phyloP scores from a whole-genome alignment of 2,113 vertebrate species.

The Channa maculata region DNA sequence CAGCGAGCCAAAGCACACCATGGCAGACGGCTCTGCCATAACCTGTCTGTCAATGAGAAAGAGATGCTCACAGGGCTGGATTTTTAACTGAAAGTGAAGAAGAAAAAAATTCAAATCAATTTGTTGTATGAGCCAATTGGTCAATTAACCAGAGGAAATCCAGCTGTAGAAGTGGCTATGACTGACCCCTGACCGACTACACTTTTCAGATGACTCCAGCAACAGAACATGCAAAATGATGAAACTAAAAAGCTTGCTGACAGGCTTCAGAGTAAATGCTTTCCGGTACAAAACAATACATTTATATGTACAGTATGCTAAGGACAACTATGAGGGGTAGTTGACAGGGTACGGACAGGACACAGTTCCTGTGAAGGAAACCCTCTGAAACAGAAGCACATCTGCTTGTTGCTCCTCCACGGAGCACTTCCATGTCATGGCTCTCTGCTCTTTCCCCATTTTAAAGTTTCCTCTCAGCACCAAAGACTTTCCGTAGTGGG shows the following conservation, averaged over 20 bases:
- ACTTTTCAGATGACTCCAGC: constrained; percentile 7
- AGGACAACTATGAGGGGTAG: constrained; percentile 38
- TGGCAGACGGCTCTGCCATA: constrained; percentile 32
- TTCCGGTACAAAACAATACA: not conserved
- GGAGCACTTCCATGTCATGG: constrained; percentile 77
- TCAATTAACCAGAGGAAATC: constrained; percentile 38
- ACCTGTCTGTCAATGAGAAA: constrained; percentile 48
- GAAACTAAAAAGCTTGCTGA: not conserved
- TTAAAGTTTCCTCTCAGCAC: constrained; percentile 77
- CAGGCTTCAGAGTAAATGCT: too few relatives aligned
- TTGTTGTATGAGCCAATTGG: constrained; percentile 14
- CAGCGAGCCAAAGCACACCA: constrained; percentile 67
- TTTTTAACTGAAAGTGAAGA: constrained; percentile 22
- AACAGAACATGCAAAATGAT: not conserved
- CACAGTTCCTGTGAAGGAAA: constrained; percentile 75
- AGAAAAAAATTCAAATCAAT: not conserved
- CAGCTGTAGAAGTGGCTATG: constrained; percentile 35
- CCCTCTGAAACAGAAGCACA: constrained; percentile 78
- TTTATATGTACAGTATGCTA: not conserved
- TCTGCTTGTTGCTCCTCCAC: constrained; percentile 68
- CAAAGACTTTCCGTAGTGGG: constrained; percentile 81
- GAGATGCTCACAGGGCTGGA: constrained; percentile 7
- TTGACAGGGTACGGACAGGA: constrained; percentile 63
- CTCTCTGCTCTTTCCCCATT: constrained; percentile 58
- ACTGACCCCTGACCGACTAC: not conserved